Evolutionary conservation across 2,888 invertebrate species (phyloP).

Genomic region (Parelbella ahira): DNA sequence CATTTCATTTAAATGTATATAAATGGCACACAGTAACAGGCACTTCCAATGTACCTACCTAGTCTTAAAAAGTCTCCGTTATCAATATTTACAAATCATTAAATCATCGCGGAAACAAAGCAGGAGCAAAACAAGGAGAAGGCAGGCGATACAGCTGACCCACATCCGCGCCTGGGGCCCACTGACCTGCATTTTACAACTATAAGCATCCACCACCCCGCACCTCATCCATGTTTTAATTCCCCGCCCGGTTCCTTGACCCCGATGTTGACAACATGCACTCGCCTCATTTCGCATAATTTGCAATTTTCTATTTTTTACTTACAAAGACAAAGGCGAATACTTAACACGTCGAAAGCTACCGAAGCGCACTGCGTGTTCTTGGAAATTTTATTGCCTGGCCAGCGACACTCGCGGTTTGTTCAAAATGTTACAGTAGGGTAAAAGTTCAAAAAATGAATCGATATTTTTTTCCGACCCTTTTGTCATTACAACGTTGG

Average conservation of each 20-base stretch:
- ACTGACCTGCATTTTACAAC: conserved; percentile 27
- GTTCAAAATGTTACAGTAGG: too few species aligned
- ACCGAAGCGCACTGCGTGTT: background rate
- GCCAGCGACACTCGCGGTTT: too few species aligned
- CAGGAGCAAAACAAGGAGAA: conserved; percentile 17
- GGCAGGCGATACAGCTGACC: conserved; percentile 27
- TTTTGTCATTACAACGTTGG: too few species aligned
- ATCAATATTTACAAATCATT: conserved; percentile 3
- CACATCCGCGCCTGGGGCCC: conserved; percentile 25
- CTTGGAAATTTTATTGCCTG: too few species aligned
- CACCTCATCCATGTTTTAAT: conserved; percentile 22
- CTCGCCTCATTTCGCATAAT: conserved; percentile 14
- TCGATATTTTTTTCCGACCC: too few species aligned
- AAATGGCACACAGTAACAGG: too few species aligned
- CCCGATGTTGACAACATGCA: conserved; percentile 16
- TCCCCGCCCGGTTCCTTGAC: conserved; percentile 21
- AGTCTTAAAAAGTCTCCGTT: background rate
- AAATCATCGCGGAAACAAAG: conserved; percentile 2
- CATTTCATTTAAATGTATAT: too few species aligned
- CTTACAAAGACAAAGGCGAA: conserved; percentile 1
- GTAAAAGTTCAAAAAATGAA: too few species aligned
- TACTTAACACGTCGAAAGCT: background rate
- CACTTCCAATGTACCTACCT: too few species aligned
- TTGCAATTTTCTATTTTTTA: conserved; percentile 7
- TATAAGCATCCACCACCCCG: conserved; percentile 12